Conservation (phyloP, 2,113 vertebrate genomes). For the Oenanthe oenanthe region DNA sequence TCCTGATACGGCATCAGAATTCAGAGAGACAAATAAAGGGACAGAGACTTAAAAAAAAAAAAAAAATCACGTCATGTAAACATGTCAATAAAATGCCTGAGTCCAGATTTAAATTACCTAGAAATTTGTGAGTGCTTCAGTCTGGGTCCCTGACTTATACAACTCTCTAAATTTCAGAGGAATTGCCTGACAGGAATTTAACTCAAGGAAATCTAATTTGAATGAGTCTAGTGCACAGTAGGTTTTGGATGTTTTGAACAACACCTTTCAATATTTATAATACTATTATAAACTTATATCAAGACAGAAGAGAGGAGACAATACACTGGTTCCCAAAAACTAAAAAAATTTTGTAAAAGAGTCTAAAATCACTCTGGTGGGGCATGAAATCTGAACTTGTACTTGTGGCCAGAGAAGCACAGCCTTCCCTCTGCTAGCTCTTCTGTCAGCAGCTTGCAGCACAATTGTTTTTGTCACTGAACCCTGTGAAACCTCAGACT, state of each 20-base stretch:
- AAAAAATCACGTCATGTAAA: not conserved
- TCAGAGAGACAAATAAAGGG: rapidly evolving
- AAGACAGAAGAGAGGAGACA: not conserved
- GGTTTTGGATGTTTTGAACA: not conserved
- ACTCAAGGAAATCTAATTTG: not conserved
- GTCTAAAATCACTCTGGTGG: not conserved
- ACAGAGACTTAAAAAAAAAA: not conserved
- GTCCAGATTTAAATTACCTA: not conserved
- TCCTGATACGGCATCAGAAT: not conserved
- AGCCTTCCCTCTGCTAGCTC: not conserved
- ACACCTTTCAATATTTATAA: not conserved
- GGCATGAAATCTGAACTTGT: not conserved
- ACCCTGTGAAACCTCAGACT: not conserved
- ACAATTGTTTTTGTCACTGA: not conserved
- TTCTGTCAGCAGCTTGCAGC: not conserved
- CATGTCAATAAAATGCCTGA: not conserved
- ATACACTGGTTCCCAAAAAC: not conserved
- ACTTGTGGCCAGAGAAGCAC: not conserved
- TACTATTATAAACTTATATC: not conserved
- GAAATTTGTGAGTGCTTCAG: rapidly evolving
- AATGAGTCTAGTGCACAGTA: not conserved
- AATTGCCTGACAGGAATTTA: not conserved
- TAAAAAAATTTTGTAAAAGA: not conserved
- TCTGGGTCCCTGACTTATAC: not conserved
- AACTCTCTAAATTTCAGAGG: not conserved